A percentile compares a stretch with the other conserved stretches of the same genome.
phyloP scores from a whole-genome alignment of 2,113 vertebrate species.

The Pantherophis guttatus region DNA sequence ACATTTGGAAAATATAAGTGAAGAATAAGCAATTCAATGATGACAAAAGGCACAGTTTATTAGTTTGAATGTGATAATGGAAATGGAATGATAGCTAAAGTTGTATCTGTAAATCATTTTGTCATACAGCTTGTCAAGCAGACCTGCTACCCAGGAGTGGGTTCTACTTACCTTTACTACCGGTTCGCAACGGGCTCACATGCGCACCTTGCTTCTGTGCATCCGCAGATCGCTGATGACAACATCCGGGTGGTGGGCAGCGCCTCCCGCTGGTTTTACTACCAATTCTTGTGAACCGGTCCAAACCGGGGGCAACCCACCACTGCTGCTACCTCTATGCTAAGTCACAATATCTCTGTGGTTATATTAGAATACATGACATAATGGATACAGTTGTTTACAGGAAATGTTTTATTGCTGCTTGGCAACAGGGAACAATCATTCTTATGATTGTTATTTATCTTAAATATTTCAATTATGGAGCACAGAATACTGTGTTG shows the following conservation, averaged over 20 bases:
- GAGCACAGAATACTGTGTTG: not conserved
- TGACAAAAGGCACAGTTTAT: not conserved
- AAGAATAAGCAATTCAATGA: not conserved
- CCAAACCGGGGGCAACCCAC: no score
- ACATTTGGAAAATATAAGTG: not conserved
- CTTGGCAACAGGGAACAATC: not conserved
- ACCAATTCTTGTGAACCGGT: no score
- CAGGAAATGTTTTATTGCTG: not conserved
- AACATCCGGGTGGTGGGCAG: no score
- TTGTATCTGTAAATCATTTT: not conserved
- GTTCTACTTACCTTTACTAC: no score
- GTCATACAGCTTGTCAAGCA: not conserved
- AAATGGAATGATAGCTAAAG: not conserved
- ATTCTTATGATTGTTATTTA: not conserved
- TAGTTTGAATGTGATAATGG: not conserved
- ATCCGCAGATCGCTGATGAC: no score
- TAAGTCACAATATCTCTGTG: not conserved
- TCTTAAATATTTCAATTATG: not conserved
- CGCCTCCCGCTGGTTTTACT: no score
- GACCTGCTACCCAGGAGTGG: no score
- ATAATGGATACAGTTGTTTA: not conserved
- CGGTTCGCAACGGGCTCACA: no score
- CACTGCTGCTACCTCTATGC: not conserved
- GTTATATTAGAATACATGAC: not conserved
- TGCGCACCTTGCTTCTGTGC: no score